Base-by-base conservation (phyloP, 2,113 vertebrate genomes). In the Sander lucioperca region DNA sequence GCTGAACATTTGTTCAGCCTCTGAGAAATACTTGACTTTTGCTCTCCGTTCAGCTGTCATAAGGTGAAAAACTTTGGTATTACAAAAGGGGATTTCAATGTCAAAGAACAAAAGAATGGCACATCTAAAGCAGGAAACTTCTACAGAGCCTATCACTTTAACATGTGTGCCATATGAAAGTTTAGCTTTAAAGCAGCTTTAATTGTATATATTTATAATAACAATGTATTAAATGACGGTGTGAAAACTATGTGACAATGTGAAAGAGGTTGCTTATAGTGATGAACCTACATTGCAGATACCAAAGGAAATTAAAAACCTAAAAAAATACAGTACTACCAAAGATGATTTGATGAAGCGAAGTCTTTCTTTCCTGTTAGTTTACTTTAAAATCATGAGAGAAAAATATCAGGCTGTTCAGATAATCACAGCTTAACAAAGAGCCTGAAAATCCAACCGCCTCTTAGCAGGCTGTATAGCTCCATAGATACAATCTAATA, bases 1-100 rank as follows among this genome's bases (percentile, higher is more conserved):
- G 79, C 12, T 30, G 9, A 72, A 56, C 59, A 58, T 82, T 83
- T 66, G 45, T 47, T 80, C 68, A 59, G 53, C n/a, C 67, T 74
- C 54, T 25, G 48, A 80, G 48, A 73, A 30, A 50, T 50, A 30
- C 58, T 80, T 54, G 21, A 43, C 36, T 68, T 87, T 19, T 53
- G 54, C 50, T 27, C 39, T 30, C 12, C 19, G 73, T 9, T 67
- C 43, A 68, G 50, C 11, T 64, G 77, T 27, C 54, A 21, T 36
- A 3, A 27, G 19, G 33, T 7, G 51, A 15, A 36, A 50, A 51
- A 43, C 1, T 6, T 27, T 27, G n/a, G 53, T 39, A 13, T 47
- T 4, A 68, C 30, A 6, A 56, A n/a, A 61, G 47, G 33, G 14
- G 47, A 27, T 53, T 68, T 30, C 6, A 23, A 30, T 27, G 21